Evolutionary conservation across 1,140 invertebrate species (phyloP), one percentile per base, ranked within the genome.

Genomic region (Papilio dardanus): DNA sequence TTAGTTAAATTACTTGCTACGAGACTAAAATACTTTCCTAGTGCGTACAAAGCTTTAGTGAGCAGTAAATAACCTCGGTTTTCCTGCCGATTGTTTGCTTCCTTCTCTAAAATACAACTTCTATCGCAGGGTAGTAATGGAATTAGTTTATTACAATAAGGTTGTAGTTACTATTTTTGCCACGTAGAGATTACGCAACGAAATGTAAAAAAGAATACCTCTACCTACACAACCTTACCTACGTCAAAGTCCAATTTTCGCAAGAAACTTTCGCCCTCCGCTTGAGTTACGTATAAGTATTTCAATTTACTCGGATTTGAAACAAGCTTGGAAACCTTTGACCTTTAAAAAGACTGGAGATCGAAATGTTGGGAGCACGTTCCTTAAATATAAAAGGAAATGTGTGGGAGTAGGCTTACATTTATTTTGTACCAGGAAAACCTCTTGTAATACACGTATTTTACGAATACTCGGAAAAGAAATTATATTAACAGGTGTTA

Each of bases 211-310:
- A 62, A 54, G n/a, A 62, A 28, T 30, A 14, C 24, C 24, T 62
- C 10, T 7, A 62, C 54, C 24, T 12, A 30, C 54, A 62, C 21
- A 46, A 19, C 8, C 19, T 24, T 54, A 54, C 54, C 21, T 62
- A 62, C 54, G 21, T 62, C 54, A 62, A 62, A 62, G 54, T 30
- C 24, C 10, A 28, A 58, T 28, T 28, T 58, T 28, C 21, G 21
- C 24, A 62, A 28, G 12, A 62, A 62, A 62, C 10, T 62, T 30
- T 4, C 21, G 12, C 30, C 28, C 54, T 28, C 24, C 54, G 54
- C 54, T 62, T 62, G 12, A 62, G 10, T 62, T 62, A 62, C 54
- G 19, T 16, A 21, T 54, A 28, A 62, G 24, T 62, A 62, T 62
- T 62, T 62, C 54, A 28, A 62, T 62, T 62, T 62, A 14, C 24